Base-by-base conservation (phyloP, 2,797 vertebrate species). In the Kryptopterus vitreolus region DNA sequence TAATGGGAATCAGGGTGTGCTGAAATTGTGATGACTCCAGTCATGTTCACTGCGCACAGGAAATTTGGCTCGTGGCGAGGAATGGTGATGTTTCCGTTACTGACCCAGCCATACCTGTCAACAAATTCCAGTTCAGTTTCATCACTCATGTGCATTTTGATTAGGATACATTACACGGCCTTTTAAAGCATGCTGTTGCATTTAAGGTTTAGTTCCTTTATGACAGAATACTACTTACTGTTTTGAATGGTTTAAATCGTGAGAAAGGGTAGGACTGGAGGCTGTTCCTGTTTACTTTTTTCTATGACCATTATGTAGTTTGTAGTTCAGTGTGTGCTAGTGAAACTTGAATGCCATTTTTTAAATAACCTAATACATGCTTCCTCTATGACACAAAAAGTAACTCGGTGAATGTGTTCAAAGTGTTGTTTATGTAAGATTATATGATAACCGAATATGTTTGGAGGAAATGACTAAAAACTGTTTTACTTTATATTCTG, bases 41-140 rank as follows among this genome's bases (percentile, higher is more conserved):
- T 95, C 62, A 78, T 16, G 86, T 95, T 95, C 0, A 86, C 87
- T 16, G 94, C 93, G 89, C 98, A 99, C 50, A 94, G 88, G 22
- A 24, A 15, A 43, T 96, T 94, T 0, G 85, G 43, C 0, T 0
- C 77, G 2, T 93, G 94, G 76, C 98, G 92, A 65, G 96, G 93
- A 79, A 99, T 96, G 78, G 89, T 92, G 38, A 88, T 3, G 24
- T n/a, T 90, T 57, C 66, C 3, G 12, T 92, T 91, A 76, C 78
- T 89, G 74, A 93, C 90, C 89, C 96, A 98, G 80, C 96, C 96
- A 0, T 96, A 92, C 85, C 98, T 99, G 88, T 78, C 85, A 31
- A 84, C 79, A 88, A 52, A 73, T 18, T 81, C 35, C 20, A 77
- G 48, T 18, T 15, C 6, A 61, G 24, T 5, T 24, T 73, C n/a